Evolutionary conservation across 2,888 invertebrate genomes (phyloP).

Genomic region (Mimas tiliae): DNA sequence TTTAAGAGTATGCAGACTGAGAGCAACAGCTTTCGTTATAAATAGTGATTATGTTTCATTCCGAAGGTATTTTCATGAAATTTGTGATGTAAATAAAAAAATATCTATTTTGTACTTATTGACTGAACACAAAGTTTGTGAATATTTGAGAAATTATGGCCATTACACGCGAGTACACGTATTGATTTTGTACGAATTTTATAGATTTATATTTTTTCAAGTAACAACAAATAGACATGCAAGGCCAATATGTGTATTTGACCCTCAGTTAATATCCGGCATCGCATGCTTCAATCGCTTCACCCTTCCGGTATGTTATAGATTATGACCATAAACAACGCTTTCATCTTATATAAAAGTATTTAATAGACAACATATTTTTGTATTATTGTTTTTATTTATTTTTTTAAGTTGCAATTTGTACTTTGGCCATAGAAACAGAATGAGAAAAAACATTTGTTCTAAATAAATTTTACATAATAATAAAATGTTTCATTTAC

Average conservation of each 20-base stretch:
- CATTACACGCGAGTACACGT: slow-evolving; percentile 29
- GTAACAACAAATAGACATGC: not conserved
- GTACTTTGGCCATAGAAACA: slow-evolving; percentile 56
- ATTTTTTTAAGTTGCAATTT: slow-evolving; percentile 58
- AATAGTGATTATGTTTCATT: slow-evolving; percentile 58
- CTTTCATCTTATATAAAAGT: slow-evolving; percentile 44
- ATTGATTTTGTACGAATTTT: not conserved
- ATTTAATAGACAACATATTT: slow-evolving; percentile 74
- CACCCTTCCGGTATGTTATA: not conserved
- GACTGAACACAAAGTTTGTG: slow-evolving; percentile 44
- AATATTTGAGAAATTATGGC: slow-evolving; percentile 31
- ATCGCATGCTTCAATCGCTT: slow-evolving; percentile 13
- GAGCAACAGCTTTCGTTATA: slow-evolving; percentile 38
- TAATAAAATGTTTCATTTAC: slow-evolving; percentile 52
- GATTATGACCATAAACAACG: slow-evolving; percentile 21
- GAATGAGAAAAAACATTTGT: slow-evolving; percentile 61
- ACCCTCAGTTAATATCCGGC: not conserved
- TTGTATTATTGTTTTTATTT: slow-evolving; percentile 73
- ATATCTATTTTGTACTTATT: slow-evolving; percentile 73
- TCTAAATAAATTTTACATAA: slow-evolving; percentile 73
- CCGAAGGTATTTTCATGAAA: slow-evolving; percentile 53
- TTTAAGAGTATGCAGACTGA: slow-evolving; percentile 57
- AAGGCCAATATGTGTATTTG: not conserved
- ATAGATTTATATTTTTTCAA: slow-evolving; percentile 15
- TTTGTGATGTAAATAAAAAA: slow-evolving; percentile 70